phyloP scores from a whole-genome alignment of 2,888 invertebrate species.

The Mycalesis mineus region DNA sequence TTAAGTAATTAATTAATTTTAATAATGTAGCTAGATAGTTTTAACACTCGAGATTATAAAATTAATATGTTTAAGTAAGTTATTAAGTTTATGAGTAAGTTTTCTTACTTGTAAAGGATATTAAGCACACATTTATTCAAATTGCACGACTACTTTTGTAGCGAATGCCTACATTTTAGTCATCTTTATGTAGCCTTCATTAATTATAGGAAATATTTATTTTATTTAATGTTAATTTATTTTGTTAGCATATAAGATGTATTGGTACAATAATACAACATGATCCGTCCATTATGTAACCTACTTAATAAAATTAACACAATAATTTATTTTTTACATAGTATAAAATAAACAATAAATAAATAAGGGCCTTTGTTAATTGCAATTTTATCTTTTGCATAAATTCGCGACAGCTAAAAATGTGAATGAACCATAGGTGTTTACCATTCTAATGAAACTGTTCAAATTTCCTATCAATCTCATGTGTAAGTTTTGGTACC shows the following conservation, averaged over 20 bases:
- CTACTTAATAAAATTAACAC: background rate
- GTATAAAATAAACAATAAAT: too few species aligned
- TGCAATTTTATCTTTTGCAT: too few species aligned
- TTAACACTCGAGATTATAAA: background rate
- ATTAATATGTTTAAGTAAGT: background rate
- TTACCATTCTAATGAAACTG: too few species aligned
- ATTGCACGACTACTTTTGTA: background rate
- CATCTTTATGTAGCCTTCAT: background rate
- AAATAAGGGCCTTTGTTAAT: too few species aligned
- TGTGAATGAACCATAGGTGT: too few species aligned
- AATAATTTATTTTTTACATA: too few species aligned
- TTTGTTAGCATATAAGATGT: conserved; percentile 7
- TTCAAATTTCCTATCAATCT: too few species aligned
- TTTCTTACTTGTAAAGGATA: background rate
- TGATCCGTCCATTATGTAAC: background rate
- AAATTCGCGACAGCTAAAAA: too few species aligned
- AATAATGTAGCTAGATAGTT: background rate
- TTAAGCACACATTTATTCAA: background rate
- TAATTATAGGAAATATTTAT: conserved; percentile 3
- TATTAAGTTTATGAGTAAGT: background rate
- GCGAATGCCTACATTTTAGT: background rate
- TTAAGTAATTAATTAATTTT: background rate
- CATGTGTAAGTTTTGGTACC: too few species aligned
- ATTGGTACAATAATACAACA: background rate
- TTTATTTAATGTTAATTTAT: conserved; percentile 12